phyloP scores from a whole-genome alignment of 2,113 vertebrate species.

The Romanogobio albipinnatus region DNA sequence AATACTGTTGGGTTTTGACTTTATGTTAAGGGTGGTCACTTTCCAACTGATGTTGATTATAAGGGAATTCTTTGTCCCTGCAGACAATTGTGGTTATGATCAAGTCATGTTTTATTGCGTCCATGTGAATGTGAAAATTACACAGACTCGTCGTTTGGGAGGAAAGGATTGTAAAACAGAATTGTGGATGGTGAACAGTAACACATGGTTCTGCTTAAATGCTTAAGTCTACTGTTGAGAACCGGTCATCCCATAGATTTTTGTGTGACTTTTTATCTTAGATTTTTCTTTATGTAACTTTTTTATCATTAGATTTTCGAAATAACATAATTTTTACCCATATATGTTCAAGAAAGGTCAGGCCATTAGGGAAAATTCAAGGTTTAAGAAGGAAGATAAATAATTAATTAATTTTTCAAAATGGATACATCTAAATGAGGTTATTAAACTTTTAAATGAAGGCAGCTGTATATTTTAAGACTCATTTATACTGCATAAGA shows the following conservation, averaged over 20 bases:
- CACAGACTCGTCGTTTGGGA: conserved; percentile 47
- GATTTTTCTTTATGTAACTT: not conserved
- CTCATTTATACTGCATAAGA: not conserved
- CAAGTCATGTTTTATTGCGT: conserved; percentile 58
- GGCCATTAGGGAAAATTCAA: not conserved
- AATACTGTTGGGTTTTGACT: conserved; percentile 31
- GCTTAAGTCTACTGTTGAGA: conserved; percentile 53
- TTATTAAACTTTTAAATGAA: not conserved
- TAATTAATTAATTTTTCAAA: not conserved
- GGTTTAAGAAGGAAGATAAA: not conserved
- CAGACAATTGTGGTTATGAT: conserved; percentile 51
- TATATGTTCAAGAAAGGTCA: not conserved
- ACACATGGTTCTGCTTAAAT: conserved; percentile 56
- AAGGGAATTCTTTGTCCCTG: conserved; percentile 41
- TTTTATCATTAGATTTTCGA: conserved; percentile 11
- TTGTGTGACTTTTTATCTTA: conserved; percentile 47
- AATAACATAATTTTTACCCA: not conserved
- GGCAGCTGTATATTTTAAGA: not conserved
- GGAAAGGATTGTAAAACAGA: conserved; percentile 54
- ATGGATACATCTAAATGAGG: not conserved
- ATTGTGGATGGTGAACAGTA: conserved; percentile 59
- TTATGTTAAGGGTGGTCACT: not conserved
- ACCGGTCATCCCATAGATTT: conserved; percentile 58
- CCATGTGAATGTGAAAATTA: conserved; percentile 67
- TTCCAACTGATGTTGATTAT: conserved; percentile 23